Evolutionary conservation across 1,140 invertebrate species (phyloP), one percentile per base, ranked within the genome.

Genomic region (Apocrypta bakeri): DNA sequence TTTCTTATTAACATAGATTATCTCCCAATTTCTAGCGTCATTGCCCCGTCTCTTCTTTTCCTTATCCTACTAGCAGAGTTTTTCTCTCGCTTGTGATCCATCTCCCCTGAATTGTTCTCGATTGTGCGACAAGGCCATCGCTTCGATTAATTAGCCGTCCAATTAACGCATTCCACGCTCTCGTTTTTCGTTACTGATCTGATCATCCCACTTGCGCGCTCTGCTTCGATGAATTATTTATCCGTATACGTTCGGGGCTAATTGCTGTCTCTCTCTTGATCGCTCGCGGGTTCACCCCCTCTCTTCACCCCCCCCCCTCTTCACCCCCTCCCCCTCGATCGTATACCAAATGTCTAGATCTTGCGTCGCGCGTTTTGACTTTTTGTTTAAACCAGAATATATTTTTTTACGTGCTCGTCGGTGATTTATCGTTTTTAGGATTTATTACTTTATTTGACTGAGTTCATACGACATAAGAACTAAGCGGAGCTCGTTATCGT

Each of bases 221-320:
- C 63, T n/a, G 7, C 87, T 61, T 42, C 86, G 78, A 88, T 87
- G 80, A 86, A 88, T 89, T 88, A 88, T 88, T 89, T 89, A 88
- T 85, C 77, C 61, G 29, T 78, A 29, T 40, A 24, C 3, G 3
- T 37, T 33, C 75, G 56, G 29, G 83, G 84, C 84, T 88, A 88
- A 88, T 88, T 87, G 85, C 78, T 64, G 21, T 71, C 42, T 72
- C 64, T 40, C 68, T 21, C 37, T 27, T 31, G 12, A 37, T 56
- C 48, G 21, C 14, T 21, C 4, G 12, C 48, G 0, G 0, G 17
- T 17, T 17, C 48, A 6, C 21, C 42, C 48, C 48, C 14, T 1
- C 21, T n/a, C 21, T 48, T 48, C 21, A n/a, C n/a, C n/a, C n/a
- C n/a, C n/a, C n/a, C n/a, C n/a, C n/a, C n/a, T n/a, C n/a, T n/a